A percentile compares a stretch with the other conserved stretches of the same genome.
These are phyloP conservation scores for Plectropomus leopardus DNA, from an alignment of 2,113 vertebrate species.

Conservation along the genomic window DNA sequence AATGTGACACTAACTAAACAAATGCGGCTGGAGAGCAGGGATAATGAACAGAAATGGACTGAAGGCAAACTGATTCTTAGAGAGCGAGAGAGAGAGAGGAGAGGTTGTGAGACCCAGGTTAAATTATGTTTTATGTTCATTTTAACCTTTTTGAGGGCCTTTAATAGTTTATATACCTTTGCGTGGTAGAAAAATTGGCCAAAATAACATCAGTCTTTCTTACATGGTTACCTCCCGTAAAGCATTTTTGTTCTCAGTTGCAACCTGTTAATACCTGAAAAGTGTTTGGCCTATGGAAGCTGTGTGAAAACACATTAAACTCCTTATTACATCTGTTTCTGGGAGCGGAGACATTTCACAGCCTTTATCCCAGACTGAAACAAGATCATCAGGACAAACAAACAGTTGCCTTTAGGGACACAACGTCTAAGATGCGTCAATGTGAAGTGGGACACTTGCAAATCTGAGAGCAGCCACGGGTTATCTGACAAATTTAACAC, in stretches of 20 bases:
- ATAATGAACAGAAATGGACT: conserved; percentile 70
- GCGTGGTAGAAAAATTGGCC: not conserved
- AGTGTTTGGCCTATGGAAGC: not conserved
- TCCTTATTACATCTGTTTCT: conserved; percentile 5
- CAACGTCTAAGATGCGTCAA: not conserved
- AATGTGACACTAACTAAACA: conserved; percentile 73
- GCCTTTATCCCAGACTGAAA: conserved; percentile 23
- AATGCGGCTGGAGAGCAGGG: conserved; percentile 44
- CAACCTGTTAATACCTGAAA: conserved; percentile 1
- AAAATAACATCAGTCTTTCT: not conserved
- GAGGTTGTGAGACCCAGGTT: not conserved
- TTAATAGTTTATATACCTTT: not conserved
- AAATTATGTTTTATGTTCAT: not conserved
- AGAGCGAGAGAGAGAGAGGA: not conserved
- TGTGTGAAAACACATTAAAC: not conserved
- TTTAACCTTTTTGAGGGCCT: not conserved
- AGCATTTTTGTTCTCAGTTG: not conserved
- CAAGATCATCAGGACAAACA: conserved; percentile 26
- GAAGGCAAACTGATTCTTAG: conserved; percentile 60
- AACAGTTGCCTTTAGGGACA: not conserved
- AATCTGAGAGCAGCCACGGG: conserved; percentile 28
- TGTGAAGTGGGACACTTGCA: conserved; percentile 33
- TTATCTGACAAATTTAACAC: conserved; percentile 49
- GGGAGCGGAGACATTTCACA: not conserved
- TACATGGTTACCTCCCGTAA: not conserved